Evolutionary conservation across 2,888 invertebrate species (phyloP).

Genomic region (Venustoraphidia nigricollis): DNA sequence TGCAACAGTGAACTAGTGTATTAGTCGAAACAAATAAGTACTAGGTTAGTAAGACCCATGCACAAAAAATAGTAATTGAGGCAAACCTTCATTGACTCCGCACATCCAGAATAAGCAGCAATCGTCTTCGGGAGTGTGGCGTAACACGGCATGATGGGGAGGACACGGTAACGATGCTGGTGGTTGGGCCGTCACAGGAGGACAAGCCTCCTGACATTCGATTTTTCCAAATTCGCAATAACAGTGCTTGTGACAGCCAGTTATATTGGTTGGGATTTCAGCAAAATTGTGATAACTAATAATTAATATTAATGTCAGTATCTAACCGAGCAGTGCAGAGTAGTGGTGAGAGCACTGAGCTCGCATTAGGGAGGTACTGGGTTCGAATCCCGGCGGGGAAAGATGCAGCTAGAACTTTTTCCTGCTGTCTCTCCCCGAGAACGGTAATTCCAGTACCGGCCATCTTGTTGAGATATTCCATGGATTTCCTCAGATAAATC

Average conservation of each 20-base stretch:
- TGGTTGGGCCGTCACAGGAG: conserved; percentile 59
- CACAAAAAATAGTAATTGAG: no score
- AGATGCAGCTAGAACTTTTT: no score
- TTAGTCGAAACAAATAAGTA: no score
- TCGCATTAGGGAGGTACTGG: no score
- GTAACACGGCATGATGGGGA: conserved; percentile 46
- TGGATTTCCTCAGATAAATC: no score
- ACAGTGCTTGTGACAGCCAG: conserved; percentile 74
- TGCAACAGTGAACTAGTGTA: no score
- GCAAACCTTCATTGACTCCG: conserved; percentile 24
- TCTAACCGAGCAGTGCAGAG: neutral
- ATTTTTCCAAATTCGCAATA: conserved; percentile 79
- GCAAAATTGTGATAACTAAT: conserved; percentile 59
- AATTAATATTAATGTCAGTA: conserved; percentile 3
- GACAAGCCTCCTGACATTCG: conserved; percentile 69
- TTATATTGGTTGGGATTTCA: conserved; percentile 60
- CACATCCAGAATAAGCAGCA: conserved; percentile 73
- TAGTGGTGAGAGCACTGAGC: no score
- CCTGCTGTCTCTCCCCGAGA: no score
- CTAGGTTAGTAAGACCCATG: no score
- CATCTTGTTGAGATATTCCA: no score
- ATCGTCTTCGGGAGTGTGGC: conserved; percentile 55
- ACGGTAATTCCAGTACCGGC: no score
- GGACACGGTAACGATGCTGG: conserved; percentile 61
- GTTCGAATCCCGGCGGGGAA: no score